Evolutionary conservation across 1,140 invertebrate genomes (phyloP), one percentile per base, ranked within the genome.

Genomic region (Galendromus occidentalis): DNA sequence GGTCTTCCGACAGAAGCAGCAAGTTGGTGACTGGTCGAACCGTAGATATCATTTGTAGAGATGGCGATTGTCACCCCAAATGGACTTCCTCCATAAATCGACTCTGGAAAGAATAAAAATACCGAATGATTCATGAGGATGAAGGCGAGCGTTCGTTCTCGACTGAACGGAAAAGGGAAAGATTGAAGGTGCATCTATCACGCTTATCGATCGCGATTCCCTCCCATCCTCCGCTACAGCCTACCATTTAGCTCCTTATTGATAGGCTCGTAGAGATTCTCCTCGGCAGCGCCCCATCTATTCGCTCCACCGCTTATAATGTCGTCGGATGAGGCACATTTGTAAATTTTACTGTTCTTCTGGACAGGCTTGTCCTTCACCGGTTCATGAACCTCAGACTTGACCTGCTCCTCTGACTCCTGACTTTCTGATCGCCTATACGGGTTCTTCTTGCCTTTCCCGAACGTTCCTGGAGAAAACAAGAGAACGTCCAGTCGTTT

Each of bases 31-130:
- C 51, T 59, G 1, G 51, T 59, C 22, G 51, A 59, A 14, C 51
- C 51, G 51, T 59, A 59, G 33, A 25, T 59, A 25, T 59, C 51
- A 59, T 59, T 59, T 33, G 51, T 59, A 17, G 51, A 59, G 25
- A 59, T 59, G 51, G 51, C 51, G 33, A 59, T 59, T 14, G 25
- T 59, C 51, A 59, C 51, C 1, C 51, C 51, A 33, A 59, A 59
- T 5, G 25, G 25, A 33, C 51, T 59, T 17, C 51, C 51, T 6
- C 51, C 51, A 33, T 59, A 59, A 20, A 59, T 59, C 14, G 51
- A 59, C 22, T 59, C 51, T 59, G 51, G 25, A 20, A 47, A 22
- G 4, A 4, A 14, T 4, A 14, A 14, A 47, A 20, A 47, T 14
- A 47, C 4, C 28, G 45, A 39, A 39, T 39, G 33, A 39, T 39